Conservation (phyloP, 2,888 invertebrate species). For the Ferrisia virgata region DNA sequence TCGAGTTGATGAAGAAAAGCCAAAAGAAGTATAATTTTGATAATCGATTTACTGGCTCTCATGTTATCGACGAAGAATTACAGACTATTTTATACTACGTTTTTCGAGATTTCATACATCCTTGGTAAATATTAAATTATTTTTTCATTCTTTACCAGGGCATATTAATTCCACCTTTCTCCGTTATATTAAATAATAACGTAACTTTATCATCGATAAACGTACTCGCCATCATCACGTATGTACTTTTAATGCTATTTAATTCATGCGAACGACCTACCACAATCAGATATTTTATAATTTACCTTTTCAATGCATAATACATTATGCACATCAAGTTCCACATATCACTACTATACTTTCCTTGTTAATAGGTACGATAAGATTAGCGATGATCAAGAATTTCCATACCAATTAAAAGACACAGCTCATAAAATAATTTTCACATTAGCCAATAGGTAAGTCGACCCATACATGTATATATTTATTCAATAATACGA, state of each 20-base stretch:
- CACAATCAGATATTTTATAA: too few relatives aligned
- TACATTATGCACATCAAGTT: neutral
- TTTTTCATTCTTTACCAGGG: neutral
- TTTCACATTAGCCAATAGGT: constrained; percentile 71
- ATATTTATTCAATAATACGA: too few relatives aligned
- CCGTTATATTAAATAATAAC: too few relatives aligned
- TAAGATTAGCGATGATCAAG: constrained; percentile 64
- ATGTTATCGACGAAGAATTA: constrained; percentile 78
- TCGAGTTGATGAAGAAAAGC: constrained; percentile 33
- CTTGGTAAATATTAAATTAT: constrained; percentile 60
- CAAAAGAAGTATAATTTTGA: constrained; percentile 35
- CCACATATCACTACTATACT: neutral
- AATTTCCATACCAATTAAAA: constrained; percentile 68
- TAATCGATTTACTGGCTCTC: constrained; percentile 70
- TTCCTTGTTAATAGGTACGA: constrained; percentile 54
- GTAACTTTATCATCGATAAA: too few relatives aligned
- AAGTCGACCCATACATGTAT: constrained; percentile 37
- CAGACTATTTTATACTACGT: constrained; percentile 80
- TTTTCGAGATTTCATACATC: constrained; percentile 76
- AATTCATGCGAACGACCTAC: too few relatives aligned
- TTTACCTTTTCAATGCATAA: neutral
- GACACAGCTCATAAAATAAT: constrained; percentile 68
- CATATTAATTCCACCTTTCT: neutral
- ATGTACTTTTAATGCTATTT: too few relatives aligned
- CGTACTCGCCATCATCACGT: too few relatives aligned